A percentile compares a stretch with the other conserved stretches of the same genome.
Conservation (phyloP, 1,140 invertebrate species). For the Carposina sasakii region DNA sequence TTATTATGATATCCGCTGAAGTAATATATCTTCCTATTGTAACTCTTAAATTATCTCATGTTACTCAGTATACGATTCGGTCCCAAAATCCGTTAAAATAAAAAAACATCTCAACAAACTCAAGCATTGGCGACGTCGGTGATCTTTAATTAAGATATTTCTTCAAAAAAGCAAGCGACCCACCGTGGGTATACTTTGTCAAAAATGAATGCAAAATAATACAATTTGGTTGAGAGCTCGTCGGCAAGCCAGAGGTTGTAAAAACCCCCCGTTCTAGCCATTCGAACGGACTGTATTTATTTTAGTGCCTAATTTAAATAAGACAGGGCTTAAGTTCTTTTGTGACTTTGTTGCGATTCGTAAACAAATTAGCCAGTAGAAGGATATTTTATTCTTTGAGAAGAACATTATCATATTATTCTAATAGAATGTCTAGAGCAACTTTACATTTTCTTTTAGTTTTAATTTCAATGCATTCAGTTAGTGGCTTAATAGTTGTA, state of each 20-base stretch:
- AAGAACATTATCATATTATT: conserved; percentile 35
- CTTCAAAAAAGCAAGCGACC: conserved; percentile 18
- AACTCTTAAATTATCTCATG: no score
- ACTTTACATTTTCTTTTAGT: no score
- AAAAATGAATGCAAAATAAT: conserved; percentile 69
- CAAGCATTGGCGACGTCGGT: no score
- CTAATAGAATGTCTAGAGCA: not conserved
- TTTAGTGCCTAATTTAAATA: conserved; percentile 67
- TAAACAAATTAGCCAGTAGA: conserved; percentile 57
- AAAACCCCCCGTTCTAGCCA: conserved; percentile 45
- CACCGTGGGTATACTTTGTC: conserved; percentile 42
- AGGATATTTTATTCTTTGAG: conserved; percentile 35
- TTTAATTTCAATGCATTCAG: no score
- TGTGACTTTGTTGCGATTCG: conserved; percentile 49
- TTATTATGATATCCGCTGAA: no score
- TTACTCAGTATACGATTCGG: no score
- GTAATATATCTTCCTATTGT: no score
- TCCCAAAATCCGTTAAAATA: no score
- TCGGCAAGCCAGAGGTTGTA: conserved; percentile 37
- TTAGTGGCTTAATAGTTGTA: no score
- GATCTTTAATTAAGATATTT: no score
- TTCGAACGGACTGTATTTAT: conserved; percentile 50
- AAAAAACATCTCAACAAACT: no score
- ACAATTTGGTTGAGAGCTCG: conserved; percentile 60
- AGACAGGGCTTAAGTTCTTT: conserved; percentile 58